Base-by-base conservation (phyloP, 2,797 vertebrate genomes). In the Syndactyla subalaris region DNA sequence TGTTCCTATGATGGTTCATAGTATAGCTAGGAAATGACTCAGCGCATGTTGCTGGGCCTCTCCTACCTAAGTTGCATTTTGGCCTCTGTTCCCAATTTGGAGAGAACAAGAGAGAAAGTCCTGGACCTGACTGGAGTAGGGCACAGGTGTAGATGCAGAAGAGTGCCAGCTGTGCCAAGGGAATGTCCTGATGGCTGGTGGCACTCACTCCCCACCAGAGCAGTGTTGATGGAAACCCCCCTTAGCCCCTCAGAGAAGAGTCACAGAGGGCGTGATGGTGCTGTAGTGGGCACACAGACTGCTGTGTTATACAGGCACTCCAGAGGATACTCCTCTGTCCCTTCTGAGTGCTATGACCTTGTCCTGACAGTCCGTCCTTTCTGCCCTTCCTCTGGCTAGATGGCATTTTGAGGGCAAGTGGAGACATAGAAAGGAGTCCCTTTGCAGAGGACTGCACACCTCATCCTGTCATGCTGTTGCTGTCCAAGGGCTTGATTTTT, bases 101-200 rank as follows among this genome's bases (percentile, higher is more conserved):
- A 68, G 34, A 27, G 43, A 66, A 2, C 10, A 65, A 34, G 39
- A 23, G 13, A 66, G 45, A 36, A 52, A 7, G 11, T 39, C 46
- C 0, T 0, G 29, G 26, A 49, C 7, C 12, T 83, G 43, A 36
- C 20, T 0, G 2, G 59, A 32, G 8, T 4, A 55, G 13, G 27
- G n/a, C 27, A 38, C 0, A 2, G 59, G 32, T 43, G 38, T 20
- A 41, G 39, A 14, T 34, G 32, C 48, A 71, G 17, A 41, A 58
- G 36, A 72, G 13, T 17, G 18, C 41, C 4, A 7, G 27, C 26
- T 2, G 2, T 32, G 49, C 27, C n/a, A 68, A 49, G 14, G 26
- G 12, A 32, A 63, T 10, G 6, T 46, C 32, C 29, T 59, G 22
- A 14, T 68, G 59, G 19, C 32, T 72, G 59, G 3, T 43, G 5